Base-by-base conservation (phyloP, 2,888 invertebrate species). In the Cyclophora albipunctata region DNA sequence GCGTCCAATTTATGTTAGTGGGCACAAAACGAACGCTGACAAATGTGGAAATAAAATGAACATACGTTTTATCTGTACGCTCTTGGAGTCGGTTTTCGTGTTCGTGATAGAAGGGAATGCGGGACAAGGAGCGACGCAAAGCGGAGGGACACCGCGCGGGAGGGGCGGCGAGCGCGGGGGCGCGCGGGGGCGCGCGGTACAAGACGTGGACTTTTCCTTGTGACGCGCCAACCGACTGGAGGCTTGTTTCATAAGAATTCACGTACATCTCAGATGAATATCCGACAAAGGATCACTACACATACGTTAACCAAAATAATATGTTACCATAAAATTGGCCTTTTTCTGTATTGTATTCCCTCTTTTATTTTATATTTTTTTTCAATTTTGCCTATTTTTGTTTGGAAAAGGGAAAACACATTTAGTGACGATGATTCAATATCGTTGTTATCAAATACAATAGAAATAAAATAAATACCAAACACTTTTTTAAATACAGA, bases 11-110 rank as follows among this genome's bases (percentile, higher is more conserved):
- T 88, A 87, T 86, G 87, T 87, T 87, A 86, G 86, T 85, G 86
- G 84, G 85, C 83, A 86, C 86, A 86, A 85, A 87, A 86, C 85
- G 87, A 87, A 87, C 81, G 85, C 84, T 88, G 87, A 88, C 87
- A 87, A 88, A 88, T 87, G 86, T 84, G 81, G 79, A 87, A 86
- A 87, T 86, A 86, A 87, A 86, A 86, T 84, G 86, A 86, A 85
- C 85, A 84, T 82, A 85, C 84, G 84, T 86, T 86, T 85, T 86
- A 86, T 86, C 83, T 86, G 71, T 76, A 76, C 79, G 78, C 72
- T 78, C 75, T 69, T 74, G 78, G 78, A 81, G 75, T 81, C 78
- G 78, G 81, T 77, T 79, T 80, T 78, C 73, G 69, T 67, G 62
- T 65, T 71, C 66, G 75, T 67, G 71, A 71, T 60, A 54, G 59